Percentiles rank a stretch among this genome's conserved stretches.
Evolutionary conservation across 2,888 invertebrate species (phyloP).

Genomic region (Cyclophora albipunctata): DNA sequence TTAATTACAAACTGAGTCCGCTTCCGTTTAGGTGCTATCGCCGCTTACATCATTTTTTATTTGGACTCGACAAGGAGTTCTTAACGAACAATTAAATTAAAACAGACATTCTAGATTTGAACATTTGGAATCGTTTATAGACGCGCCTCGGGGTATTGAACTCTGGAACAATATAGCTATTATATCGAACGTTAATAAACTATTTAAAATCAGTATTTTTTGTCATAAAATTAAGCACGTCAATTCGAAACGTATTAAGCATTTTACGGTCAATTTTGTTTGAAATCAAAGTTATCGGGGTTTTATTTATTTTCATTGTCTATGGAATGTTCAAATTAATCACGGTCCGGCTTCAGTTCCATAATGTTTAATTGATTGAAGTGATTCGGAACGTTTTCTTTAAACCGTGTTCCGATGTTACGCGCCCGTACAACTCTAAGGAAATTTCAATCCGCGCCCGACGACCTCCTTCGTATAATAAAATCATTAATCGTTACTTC

Average conservation of each 20-base stretch:
- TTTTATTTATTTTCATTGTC: conserved; percentile 9
- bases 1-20: conserved; percentile 67
- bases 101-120: background rate
- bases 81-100: conserved; percentile 17
- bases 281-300: conserved; percentile 13
- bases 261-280: conserved; percentile 13
- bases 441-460: conserved; percentile 64
- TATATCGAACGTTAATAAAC: background rate
- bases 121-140: background rate
- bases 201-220: background rate
- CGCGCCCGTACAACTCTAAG: conserved; percentile 35
- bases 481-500: conserved; percentile 76
- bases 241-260: conserved; percentile 4
- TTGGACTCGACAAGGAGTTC: conserved; percentile 38
- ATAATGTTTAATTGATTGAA: conserved; percentile 56
- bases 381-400: conserved; percentile 18
- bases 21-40: conserved; percentile 61
- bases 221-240: background rate
- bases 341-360: conserved; percentile 21
- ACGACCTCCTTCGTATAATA: conserved; percentile 73
- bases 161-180: background rate
- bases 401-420: conserved; percentile 56
- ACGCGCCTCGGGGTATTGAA: background rate
- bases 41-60: conserved; percentile 62
- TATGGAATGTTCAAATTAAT: conserved; percentile 32